Evolutionary conservation across 2,797 vertebrate species (phyloP).

Genomic region (Octomys mimax): DNA sequence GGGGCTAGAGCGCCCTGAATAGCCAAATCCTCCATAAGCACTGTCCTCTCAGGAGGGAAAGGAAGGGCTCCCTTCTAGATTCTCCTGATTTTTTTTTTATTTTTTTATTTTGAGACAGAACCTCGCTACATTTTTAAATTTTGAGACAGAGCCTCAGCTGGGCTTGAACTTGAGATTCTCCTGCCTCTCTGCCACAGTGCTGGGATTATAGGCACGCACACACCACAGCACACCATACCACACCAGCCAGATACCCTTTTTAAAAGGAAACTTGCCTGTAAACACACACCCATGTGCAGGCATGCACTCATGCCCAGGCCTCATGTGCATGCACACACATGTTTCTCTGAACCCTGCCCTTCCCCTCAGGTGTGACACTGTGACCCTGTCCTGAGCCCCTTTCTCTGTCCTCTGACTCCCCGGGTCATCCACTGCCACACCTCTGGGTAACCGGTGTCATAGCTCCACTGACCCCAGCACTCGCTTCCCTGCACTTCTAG

Average conservation of each 20-base stretch:
- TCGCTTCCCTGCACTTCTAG: too few relatives aligned
- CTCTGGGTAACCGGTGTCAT: accelerated
- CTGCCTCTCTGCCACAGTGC: background rate
- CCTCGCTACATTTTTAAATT: background rate
- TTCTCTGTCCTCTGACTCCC: background rate
- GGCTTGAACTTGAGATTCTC: background rate
- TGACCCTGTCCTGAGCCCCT: too few relatives aligned
- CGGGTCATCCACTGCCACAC: accelerated
- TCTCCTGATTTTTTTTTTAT: background rate
- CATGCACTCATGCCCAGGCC: background rate
- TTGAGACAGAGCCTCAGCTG: background rate
- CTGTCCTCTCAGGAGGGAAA: background rate
- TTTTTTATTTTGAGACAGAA: background rate
- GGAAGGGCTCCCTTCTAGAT: background rate
- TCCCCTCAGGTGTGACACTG: background rate
- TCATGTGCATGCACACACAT: too few relatives aligned
- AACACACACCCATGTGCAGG: background rate
- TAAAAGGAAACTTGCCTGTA: background rate
- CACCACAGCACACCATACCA: background rate
- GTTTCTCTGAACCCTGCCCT: background rate
- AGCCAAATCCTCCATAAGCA: accelerated
- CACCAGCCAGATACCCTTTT: background rate
- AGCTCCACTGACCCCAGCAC: accelerated
- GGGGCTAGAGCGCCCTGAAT: background rate
- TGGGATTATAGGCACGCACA: too few relatives aligned